A percentile compares a stretch with the other conserved stretches of the same genome.
Conservation (phyloP, 2,797 vertebrate genomes). For the Hippopotamyrus pictus region DNA sequence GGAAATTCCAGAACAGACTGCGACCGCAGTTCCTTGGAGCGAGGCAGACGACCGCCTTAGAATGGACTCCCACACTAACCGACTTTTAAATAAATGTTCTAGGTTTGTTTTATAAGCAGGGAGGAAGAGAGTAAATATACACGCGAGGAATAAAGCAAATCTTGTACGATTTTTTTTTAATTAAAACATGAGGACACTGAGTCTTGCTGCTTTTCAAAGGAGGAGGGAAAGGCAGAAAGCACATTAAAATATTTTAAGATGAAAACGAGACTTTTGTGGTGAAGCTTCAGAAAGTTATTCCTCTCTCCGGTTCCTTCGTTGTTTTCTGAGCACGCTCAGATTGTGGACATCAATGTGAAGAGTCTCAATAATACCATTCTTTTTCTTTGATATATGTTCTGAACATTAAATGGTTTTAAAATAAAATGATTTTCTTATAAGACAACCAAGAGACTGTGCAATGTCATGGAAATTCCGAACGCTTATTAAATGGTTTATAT, state of each 20-base stretch:
- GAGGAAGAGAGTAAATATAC: slow-evolving; percentile 7
- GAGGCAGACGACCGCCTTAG: background rate
- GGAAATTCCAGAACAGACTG: slow-evolving; percentile 18
- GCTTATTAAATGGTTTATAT: background rate
- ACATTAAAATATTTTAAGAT: slow-evolving; percentile 28
- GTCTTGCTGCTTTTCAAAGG: slow-evolving; percentile 14
- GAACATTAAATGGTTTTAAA: slow-evolving; percentile 20
- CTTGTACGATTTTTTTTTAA: slow-evolving; percentile 24
- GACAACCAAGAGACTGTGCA: background rate
- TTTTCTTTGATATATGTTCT: slow-evolving; percentile 18
- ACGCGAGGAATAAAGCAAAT: background rate
- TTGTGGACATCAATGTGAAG: slow-evolving; percentile 14
- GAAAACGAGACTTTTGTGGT: background rate
- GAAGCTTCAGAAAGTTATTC: slow-evolving; percentile 4
- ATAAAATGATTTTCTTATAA: slow-evolving; percentile 17
- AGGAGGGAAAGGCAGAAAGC: slow-evolving; percentile 6
- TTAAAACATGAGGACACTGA: background rate
- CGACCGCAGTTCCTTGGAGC: background rate
- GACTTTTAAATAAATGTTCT: slow-evolving; percentile 19
- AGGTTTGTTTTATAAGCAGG: slow-evolving; percentile 22
- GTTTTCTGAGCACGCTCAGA: slow-evolving; percentile 5
- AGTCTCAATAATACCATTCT: background rate
- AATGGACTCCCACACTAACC: slow-evolving; percentile 16
- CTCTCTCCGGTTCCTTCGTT: background rate
- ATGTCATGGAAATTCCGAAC: background rate